Percentiles rank a stretch among this genome's conserved stretches.
Evolutionary conservation across 2,797 vertebrate genomes (phyloP).

Genomic region (Tokudaia muenninki): DNA sequence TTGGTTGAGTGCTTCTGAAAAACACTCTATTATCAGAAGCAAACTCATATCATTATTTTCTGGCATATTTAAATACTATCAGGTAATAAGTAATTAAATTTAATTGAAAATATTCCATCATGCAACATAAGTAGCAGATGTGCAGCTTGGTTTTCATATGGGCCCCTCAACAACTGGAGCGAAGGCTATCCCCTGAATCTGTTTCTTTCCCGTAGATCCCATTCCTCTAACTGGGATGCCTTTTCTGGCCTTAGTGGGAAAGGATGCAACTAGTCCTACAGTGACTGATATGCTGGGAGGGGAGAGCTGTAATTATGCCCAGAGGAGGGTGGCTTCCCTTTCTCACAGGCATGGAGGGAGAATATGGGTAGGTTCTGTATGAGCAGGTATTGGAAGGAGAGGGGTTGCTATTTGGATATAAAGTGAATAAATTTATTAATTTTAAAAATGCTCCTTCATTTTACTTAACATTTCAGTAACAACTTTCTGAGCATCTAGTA

Average conservation of each 20-base stretch:
- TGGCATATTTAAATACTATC: neutral
- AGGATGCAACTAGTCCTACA: neutral
- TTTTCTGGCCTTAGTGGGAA: neutral
- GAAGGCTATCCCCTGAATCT: neutral
- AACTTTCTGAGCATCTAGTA: neutral
- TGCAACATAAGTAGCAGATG: neutral
- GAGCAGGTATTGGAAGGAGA: neutral
- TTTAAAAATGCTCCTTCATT: neutral
- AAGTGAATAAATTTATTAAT: neutral
- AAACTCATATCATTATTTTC: neutral
- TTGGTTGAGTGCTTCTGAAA: neutral
- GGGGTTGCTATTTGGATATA: neutral
- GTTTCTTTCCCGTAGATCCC: neutral
- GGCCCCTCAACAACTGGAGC: neutral
- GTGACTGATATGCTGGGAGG: too few species aligned
- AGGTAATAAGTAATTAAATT: neutral
- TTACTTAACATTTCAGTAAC: neutral
- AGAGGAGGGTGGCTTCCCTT: too few species aligned
- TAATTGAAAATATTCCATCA: neutral
- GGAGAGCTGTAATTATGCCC: fast-evolving
- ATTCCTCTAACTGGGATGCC: neutral
- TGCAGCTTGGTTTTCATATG: neutral
- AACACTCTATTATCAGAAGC: neutral
- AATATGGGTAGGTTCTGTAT: neutral
- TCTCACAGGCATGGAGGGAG: neutral